Base-by-base conservation (phyloP, 2,888 invertebrate genomes). In the Stenchaetothrips biformis region DNA sequence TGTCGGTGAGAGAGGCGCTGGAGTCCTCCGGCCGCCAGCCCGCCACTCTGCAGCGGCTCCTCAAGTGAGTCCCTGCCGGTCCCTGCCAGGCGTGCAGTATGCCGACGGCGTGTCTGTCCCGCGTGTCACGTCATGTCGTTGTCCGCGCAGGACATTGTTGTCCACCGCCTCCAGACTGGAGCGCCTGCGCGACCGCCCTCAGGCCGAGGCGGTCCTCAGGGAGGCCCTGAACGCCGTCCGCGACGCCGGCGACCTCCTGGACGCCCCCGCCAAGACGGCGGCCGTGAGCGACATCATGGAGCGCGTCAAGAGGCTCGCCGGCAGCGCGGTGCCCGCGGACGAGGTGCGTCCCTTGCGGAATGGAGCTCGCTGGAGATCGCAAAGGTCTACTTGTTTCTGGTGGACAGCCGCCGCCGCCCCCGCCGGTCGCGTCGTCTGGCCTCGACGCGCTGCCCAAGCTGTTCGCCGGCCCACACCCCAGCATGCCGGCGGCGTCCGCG, bases 401-500 rank as follows among this genome's bases (percentile, higher is more conserved):
- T 4, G 37, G 37, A 37, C 59, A 59, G 25, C 67, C 25, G 67
- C 6, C 67, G 67, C 21, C 7, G 21, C 21, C n/a, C n/a, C n/a
- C 67, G 67, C 25, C 67, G 9, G 25, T 74, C 67, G 67, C 11
- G 67, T 74, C 67, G 21, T 74, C 67, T 1, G 67, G 67, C 21
- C 67, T 74, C 11, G 25, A 21, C 67, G 67, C 27, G 25, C 9
- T 79, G 27, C 82, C 82, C 2, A 78, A 67, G 16, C 25, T 82
- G 21, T 8, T 49, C 47, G 80, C 47, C 9, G 81, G 81, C 18
- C 62, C 48, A n/a, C 79, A 81, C 67, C 48, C 49, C 8, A 18
- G 16, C 37, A 48, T 82, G 2, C 77, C 81, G 2, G 77, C 80
- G 7, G 80, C 79, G 11, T 81, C 81, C 16, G 80, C 80, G 11